phyloP scores from a whole-genome alignment of 2,888 invertebrate genomes.

The Serrognathus titanus region DNA sequence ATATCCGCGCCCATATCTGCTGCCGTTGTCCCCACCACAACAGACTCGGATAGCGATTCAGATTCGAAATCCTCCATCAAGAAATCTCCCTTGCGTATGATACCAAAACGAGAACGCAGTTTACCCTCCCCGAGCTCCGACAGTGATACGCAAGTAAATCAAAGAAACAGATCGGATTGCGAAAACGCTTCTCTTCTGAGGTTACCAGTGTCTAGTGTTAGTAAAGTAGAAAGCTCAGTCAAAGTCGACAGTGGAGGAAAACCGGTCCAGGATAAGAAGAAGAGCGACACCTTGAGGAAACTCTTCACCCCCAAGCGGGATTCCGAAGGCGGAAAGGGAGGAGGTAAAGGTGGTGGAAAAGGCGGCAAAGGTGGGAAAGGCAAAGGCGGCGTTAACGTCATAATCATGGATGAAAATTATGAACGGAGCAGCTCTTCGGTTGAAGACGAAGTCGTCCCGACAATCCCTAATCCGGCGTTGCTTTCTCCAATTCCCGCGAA shows the following conservation, averaged over 20 bases:
- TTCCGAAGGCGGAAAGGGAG: constrained; percentile 63
- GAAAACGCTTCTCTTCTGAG: constrained; percentile 21
- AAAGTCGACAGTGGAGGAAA: constrained; percentile 51
- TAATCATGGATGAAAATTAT: constrained; percentile 63
- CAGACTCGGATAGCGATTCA: constrained; percentile 42
- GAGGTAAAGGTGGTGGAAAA: constrained; percentile 66
- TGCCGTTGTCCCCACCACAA: constrained; percentile 37
- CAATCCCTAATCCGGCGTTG: constrained; percentile 35
- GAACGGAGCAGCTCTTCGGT: constrained; percentile 48
- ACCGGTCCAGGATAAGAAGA: constrained; percentile 65
- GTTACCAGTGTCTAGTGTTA: neutral
- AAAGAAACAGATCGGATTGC: constrained; percentile 25
- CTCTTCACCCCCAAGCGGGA: constrained; percentile 60
- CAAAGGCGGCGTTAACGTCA: constrained; percentile 64
- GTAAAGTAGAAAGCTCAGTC: constrained; percentile 31
- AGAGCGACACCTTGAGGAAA: constrained; percentile 64
- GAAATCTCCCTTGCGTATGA: constrained; percentile 21
- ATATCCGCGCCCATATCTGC: constrained; percentile 41
- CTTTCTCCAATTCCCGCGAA: constrained; percentile 38
- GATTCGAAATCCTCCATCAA: constrained; percentile 37
- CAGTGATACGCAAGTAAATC: constrained; percentile 26
- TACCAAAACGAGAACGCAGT: constrained; percentile 20
- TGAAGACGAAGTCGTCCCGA: constrained; percentile 42
- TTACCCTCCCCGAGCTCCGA: constrained; percentile 30
- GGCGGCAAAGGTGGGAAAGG: constrained; percentile 61